A percentile compares a stretch with the other conserved stretches of the same genome.
These are phyloP conservation scores for Microdon myrmicae DNA, from an alignment of 2,888 invertebrate genomes.

Conservation along the genomic window DNA sequence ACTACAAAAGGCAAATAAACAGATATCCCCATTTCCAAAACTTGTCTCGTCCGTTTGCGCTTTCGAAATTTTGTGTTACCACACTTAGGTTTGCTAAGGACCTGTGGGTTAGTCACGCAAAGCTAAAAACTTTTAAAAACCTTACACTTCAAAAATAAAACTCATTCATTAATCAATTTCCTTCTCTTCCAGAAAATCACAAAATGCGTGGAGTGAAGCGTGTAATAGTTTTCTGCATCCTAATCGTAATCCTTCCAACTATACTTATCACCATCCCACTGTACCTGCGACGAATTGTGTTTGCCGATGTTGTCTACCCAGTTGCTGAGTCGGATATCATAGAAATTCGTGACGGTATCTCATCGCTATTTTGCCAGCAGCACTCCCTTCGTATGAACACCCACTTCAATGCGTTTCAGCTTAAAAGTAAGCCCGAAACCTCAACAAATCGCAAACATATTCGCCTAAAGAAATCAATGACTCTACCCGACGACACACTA, in stretches of 20 bases:
- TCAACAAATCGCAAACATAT: conserved; percentile 79
- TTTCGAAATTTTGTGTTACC: too few relatives aligned
- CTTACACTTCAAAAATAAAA: conserved; percentile 1
- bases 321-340: conserved; percentile 87
- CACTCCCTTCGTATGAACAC: conserved; percentile 83
- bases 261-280: conserved; percentile 80
- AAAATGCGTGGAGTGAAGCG: conserved; percentile 84
- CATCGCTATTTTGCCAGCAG: conserved; percentile 82
- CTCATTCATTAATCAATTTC: conserved; percentile 4
- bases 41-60: too few relatives aligned
- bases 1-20: too few relatives aligned
- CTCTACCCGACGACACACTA: conserved; percentile 82
- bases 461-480: conserved; percentile 82
- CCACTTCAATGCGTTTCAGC: conserved; percentile 77
- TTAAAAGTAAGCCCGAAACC: conserved; percentile 76
- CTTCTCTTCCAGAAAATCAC: conserved; percentile 73
- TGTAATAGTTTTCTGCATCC: conserved; percentile 80
- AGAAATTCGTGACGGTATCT: conserved; percentile 84
- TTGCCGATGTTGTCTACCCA: conserved; percentile 80
- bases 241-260: conserved; percentile 80
- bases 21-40: too few relatives aligned
- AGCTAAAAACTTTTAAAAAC: background rate
- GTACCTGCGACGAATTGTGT: conserved; percentile 79
- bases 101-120: background rate
- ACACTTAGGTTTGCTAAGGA: too few relatives aligned